These are phyloP conservation scores for Psittacara wagleri DNA, from an alignment of 2,113 vertebrate genomes.

Conservation along the genomic window DNA sequence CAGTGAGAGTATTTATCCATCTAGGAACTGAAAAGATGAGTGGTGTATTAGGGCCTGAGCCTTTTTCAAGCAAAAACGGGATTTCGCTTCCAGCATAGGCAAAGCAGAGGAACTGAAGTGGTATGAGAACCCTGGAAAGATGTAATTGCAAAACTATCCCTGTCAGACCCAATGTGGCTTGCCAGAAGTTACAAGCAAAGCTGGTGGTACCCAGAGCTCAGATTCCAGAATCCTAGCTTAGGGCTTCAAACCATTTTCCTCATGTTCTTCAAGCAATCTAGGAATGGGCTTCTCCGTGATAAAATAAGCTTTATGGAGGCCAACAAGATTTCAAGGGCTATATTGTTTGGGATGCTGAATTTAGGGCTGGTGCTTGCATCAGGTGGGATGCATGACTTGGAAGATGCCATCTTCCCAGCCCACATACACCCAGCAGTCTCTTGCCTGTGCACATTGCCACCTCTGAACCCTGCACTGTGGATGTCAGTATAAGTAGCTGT, in stretches of 20 bases:
- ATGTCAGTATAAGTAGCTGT: background rate
- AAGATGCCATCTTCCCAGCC: background rate
- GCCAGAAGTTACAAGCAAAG: background rate
- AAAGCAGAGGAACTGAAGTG: background rate
- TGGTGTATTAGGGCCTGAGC: background rate
- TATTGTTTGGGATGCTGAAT: background rate
- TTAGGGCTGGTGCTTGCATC: background rate
- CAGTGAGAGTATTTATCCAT: conserved; percentile 14
- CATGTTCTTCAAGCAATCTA: background rate
- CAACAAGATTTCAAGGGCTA: accelerated
- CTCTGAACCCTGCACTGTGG: background rate
- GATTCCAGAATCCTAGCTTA: background rate
- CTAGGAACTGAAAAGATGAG: background rate
- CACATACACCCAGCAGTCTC: background rate
- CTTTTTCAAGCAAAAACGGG: background rate
- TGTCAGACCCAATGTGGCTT: background rate
- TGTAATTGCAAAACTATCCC: background rate
- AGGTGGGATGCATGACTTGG: background rate
- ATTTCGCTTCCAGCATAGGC: background rate
- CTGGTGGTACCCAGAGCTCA: background rate
- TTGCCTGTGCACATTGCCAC: accelerated
- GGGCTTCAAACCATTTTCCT: background rate
- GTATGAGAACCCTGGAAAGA: background rate
- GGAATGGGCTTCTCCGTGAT: background rate
- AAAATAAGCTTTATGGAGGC: accelerated